Conservation (phyloP, 2,113 vertebrate species). For the Chaetorhynchus papuensis region DNA sequence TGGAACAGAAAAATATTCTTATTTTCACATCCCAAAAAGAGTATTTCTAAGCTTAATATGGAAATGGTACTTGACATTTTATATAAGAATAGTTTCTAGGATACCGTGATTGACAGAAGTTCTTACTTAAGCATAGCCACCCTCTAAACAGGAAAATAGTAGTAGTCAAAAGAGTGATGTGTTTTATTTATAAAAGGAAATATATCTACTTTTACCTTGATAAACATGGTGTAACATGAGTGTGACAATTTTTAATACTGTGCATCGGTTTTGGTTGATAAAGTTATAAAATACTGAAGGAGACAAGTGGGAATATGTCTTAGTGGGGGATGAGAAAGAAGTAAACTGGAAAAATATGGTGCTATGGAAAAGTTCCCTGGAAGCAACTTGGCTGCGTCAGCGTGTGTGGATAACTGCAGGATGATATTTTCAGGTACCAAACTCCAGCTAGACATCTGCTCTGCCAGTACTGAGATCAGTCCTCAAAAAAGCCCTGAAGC, state of each 20-base stretch:
- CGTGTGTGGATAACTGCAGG: background rate
- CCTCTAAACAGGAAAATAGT: background rate
- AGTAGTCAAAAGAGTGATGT: background rate
- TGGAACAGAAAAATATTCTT: background rate
- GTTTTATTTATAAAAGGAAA: background rate
- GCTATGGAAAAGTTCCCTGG: background rate
- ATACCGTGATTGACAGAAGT: background rate
- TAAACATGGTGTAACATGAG: background rate
- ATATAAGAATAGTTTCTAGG: background rate
- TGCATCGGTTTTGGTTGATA: background rate
- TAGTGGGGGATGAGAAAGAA: background rate
- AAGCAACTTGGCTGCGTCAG: background rate
- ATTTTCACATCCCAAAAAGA: background rate
- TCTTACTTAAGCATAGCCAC: background rate
- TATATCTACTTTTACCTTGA: background rate
- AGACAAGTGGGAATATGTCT: background rate
- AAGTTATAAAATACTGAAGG: background rate
- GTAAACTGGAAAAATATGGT: background rate
- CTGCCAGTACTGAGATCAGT: background rate
- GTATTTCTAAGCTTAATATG: background rate
- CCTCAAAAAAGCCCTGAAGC: background rate
- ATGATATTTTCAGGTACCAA: background rate
- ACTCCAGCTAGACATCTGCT: background rate
- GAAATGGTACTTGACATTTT: background rate
- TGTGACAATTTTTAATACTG: background rate